Evolutionary conservation across 2,888 invertebrate species (phyloP).

Genomic region (Pandemis cinnamomeana): DNA sequence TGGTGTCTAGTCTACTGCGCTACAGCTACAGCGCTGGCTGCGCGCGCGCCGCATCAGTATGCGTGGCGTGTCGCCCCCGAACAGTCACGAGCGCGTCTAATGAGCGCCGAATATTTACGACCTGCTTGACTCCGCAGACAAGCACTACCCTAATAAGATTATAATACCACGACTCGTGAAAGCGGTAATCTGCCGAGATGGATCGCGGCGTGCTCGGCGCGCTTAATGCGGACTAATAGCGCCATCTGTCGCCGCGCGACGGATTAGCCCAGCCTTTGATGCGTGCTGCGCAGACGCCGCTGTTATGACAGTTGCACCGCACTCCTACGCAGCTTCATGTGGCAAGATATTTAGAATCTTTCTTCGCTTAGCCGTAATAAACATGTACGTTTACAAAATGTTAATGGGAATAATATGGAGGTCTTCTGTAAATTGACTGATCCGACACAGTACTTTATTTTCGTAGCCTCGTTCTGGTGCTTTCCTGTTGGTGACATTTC

Average conservation of each 20-base stretch:
- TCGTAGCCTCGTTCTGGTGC: too few relatives aligned
- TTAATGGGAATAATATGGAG: neutral
- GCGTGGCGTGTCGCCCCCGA: conserved; percentile 16
- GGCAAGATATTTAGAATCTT: neutral
- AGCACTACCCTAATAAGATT: conserved; percentile 31
- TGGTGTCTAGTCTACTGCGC: neutral
- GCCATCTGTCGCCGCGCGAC: conserved; percentile 27
- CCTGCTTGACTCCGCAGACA: conserved; percentile 30
- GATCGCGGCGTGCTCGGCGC: conserved; percentile 28
- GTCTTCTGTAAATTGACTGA: too few relatives aligned
- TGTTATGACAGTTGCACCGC: conserved; percentile 6
- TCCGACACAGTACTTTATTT: too few relatives aligned
- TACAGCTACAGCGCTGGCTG: conserved; percentile 17
- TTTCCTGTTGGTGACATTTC: too few relatives aligned
- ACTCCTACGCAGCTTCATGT: conserved; percentile 10
- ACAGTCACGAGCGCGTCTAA: conserved; percentile 38
- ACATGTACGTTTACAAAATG: neutral
- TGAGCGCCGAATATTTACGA: conserved; percentile 42
- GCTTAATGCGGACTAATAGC: conserved; percentile 37
- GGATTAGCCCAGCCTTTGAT: conserved; percentile 9
- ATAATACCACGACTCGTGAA: conserved; percentile 36
- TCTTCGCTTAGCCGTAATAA: conserved; percentile 9
- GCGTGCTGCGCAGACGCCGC: conserved; percentile 1
- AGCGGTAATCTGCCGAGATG: conserved; percentile 35
- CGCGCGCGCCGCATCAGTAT: conserved; percentile 33